These are phyloP conservation scores for Andrena praecox DNA, from an alignment of 2,888 invertebrate species.

Conservation along the genomic window DNA sequence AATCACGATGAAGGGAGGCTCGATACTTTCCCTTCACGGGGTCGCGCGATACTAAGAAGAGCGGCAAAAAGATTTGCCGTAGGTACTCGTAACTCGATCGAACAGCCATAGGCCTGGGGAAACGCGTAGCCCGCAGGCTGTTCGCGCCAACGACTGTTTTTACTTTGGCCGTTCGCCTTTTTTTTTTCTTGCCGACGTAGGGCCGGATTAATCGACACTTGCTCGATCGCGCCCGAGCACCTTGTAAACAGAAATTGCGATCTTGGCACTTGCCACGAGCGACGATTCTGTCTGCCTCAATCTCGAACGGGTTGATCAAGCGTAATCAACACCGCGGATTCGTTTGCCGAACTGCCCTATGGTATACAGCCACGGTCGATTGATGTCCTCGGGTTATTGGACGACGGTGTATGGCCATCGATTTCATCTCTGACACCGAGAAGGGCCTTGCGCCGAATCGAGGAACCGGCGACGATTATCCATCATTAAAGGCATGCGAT, in stretches of 20 bases:
- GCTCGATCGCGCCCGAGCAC: conserved; percentile 1
- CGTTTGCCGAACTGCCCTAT: conserved; percentile 41
- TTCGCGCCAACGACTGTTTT: conserved; percentile 29
- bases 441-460: conserved; percentile 8
- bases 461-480: conserved; percentile 10
- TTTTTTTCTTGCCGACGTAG: background rate
- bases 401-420: conserved; percentile 27
- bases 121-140: conserved; percentile 2
- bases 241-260: conserved; percentile 38
- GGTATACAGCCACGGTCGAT: conserved; percentile 20
- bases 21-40: background rate
- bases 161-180: background rate
- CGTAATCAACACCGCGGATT: conserved; percentile 52
- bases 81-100: conserved; percentile 1
- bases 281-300: conserved; percentile 9
- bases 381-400: conserved; percentile 46
- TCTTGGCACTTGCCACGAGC: conserved; percentile 26
- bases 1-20: too few species aligned
- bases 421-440: conserved; percentile 18
- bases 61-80: background rate
- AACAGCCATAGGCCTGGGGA: background rate
- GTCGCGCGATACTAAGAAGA: conserved; percentile 6
- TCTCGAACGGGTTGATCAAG: conserved; percentile 38
- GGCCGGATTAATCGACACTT: conserved; percentile 37
- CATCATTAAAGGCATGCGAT: conserved; percentile 2